Evolutionary conservation across 2,113 vertebrate species (phyloP).

Genomic region (Trichomycterus rosablanca): DNA sequence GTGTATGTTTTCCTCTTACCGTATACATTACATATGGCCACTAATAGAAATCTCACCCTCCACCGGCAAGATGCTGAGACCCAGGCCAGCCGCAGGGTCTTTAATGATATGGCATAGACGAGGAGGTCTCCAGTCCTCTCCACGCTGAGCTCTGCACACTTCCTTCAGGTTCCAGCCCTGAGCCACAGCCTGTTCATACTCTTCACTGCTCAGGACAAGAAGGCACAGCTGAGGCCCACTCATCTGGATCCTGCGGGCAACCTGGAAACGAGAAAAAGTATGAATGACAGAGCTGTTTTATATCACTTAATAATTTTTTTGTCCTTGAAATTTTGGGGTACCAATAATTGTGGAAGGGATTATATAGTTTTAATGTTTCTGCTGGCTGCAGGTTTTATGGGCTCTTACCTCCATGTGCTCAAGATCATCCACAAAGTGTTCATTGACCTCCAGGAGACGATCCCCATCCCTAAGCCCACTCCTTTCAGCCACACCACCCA

Average conservation of each 20-base stretch:
- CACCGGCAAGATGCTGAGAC: constrained; percentile 63
- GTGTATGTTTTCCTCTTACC: too few relatives aligned
- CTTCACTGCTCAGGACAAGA: constrained; percentile 59
- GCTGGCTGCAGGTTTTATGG: background rate
- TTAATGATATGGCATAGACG: constrained; percentile 74
- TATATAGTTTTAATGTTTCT: too few relatives aligned
- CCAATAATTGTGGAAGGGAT: too few relatives aligned
- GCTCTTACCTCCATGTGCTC: constrained; percentile 68
- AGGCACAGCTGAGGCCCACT: constrained; percentile 78
- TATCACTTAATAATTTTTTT: background rate
- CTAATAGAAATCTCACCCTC: constrained; percentile 49
- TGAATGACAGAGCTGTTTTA: too few relatives aligned
- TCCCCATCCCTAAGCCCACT: constrained; percentile 79
- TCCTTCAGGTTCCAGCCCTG: constrained; percentile 50
- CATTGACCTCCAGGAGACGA: constrained; percentile 82
- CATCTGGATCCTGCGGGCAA: constrained; percentile 74
- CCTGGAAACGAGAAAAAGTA: constrained; percentile 57
- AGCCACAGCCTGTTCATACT: constrained; percentile 59
- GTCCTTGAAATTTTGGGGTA: background rate
- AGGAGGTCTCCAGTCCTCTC: constrained; percentile 57
- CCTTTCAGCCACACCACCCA: constrained; percentile 66
- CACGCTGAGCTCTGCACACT: constrained; percentile 49
- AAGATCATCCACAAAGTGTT: constrained; percentile 63
- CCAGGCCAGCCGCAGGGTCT: constrained; percentile 65
- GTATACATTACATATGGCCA: too few relatives aligned